Evolutionary conservation across 2,113 vertebrate genomes (phyloP), one percentile per base, ranked within the genome.

Genomic region (Fregata magnificens): DNA sequence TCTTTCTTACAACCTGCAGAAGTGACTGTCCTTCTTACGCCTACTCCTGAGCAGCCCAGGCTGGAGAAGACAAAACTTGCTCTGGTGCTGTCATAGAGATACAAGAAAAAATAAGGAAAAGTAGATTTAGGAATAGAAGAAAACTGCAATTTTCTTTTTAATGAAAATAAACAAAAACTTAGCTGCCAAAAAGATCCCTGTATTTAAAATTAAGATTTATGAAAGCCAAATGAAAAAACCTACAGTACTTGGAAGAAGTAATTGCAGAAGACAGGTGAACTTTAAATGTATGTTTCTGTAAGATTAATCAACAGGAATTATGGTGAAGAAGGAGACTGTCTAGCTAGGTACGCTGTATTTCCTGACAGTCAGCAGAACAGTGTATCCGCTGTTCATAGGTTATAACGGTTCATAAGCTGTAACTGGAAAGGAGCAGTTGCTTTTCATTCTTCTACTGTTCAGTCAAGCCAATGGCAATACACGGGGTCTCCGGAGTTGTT

Each of bases 401-500:
- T 93, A 67, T 50, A 70, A 32, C 36, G 55, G 40, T 50, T 95
- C 59, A 72, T 63, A 50, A 76, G 7, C 38, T 82, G 22, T 62
- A 80, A 65, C 20, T 79, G 69, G 49, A 77, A 80, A 90, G 49
- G 8, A 92, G 21, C 44, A 80, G n/a, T 47, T 91, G 36, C 77
- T 96, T 94, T 91, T 90, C 90, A 94, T 74, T 83, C 82, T 73
- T 93, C 58, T 25, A 55, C 53, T 76, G 34, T 50, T 88, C 88
- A 79, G 56, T 52, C 19, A 86, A 95, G 32, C 18, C 80, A 44
- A 66, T 34, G 50, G 80, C 72, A 95, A 62, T 28, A 61, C 16
- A 72, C 14, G 66, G 36, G 8, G 32, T 69, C 63, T 65, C 85
- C 29, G 11, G 66, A 92, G 56, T 52, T 66, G 56, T 66, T 91